Base-by-base conservation (phyloP, 2,888 invertebrate genomes). In the Vesta saturnalis region DNA sequence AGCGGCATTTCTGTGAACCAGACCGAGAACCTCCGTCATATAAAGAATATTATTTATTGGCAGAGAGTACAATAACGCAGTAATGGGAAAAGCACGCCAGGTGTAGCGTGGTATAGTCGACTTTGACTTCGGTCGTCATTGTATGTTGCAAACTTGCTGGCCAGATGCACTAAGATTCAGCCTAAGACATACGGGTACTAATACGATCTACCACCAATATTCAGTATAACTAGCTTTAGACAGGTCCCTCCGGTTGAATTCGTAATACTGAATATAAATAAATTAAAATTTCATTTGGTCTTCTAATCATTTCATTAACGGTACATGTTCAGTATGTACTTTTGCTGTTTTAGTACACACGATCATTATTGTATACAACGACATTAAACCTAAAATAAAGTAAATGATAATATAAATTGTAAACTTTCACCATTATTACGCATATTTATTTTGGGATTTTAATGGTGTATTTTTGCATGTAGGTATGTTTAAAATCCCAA, bases 41-140 rank as follows among this genome's bases (percentile, higher is more conserved):
- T 83, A 83, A 83, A 83, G 83, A 83, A 82, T 83, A 83, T 83
- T 83, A 83, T 83, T 83, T 83, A 83, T 83, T 82, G 83, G 81
- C 81, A 77, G 78, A 75, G 82, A 81, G 81, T 81, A 83, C 83
- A 83, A 83, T 83, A 82, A 82, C 80, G 77, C 79, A 72, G 81
- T 83, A 83, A 83, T 83, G 81, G 83, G 79, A 76, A 77, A 74
- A 79, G 78, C 67, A 54, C 52, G 66, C 66, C 70, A 70, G 66
- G 66, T 63, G 66, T 57, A 52, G 61, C 8, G 21, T 69, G 61
- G 39, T 1, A 47, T 62, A 56, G 47, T 59, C 63, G 67, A 63
- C 65, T 52, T 54, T 57, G 58, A 19, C 35, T 63, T 62, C 60
- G 66, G 66, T 57, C 68, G 55, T 60, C 59, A 58, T 64, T 71